Conservation (phyloP, 30 jellyfish, hydroid and myxozoan genomes). For the Hydractinia echinata region DNA sequence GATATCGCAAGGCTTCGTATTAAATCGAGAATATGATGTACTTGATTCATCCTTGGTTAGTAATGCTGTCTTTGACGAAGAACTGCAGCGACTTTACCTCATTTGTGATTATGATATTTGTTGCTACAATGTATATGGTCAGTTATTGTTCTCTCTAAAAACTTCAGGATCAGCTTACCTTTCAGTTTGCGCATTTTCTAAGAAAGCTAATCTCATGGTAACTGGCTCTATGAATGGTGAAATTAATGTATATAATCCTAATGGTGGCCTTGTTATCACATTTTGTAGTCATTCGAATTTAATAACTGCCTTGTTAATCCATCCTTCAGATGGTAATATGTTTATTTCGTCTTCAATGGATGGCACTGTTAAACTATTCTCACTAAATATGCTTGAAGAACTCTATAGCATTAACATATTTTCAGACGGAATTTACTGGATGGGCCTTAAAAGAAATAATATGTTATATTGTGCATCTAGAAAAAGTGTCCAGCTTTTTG, state of each 20-base stretch:
- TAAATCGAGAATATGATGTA: slow-evolving; percentile 34
- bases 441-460: slow-evolving; percentile 39
- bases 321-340: slow-evolving; percentile 54
- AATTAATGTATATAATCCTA: slow-evolving; percentile 33
- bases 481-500: slow-evolving; percentile 50
- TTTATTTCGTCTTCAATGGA: slow-evolving; percentile 68
- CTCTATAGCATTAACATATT: slow-evolving; percentile 48
- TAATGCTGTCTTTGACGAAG: slow-evolving; percentile 49
- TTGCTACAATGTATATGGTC: slow-evolving; percentile 57
- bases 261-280: slow-evolving; percentile 64
- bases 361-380: slow-evolving; percentile 62
- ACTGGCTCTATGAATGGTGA: slow-evolving; percentile 78
- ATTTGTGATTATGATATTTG: slow-evolving; percentile 55
- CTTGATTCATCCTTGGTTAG: slow-evolving; percentile 36
- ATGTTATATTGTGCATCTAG: slow-evolving; percentile 49
- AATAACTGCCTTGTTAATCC: slow-evolving; percentile 54
- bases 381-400: slow-evolving; percentile 62
- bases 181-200: slow-evolving; percentile 65
- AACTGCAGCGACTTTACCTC: slow-evolving; percentile 51
- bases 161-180: slow-evolving; percentile 44
- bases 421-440: slow-evolving; percentile 53
- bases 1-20: slow-evolving; percentile 27
- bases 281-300: slow-evolving; percentile 44
- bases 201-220: slow-evolving; percentile 27
- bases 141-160: slow-evolving; percentile 26